phyloP scores from a whole-genome alignment of 2,888 invertebrate genomes.

The Xestobium rufovillosum region DNA sequence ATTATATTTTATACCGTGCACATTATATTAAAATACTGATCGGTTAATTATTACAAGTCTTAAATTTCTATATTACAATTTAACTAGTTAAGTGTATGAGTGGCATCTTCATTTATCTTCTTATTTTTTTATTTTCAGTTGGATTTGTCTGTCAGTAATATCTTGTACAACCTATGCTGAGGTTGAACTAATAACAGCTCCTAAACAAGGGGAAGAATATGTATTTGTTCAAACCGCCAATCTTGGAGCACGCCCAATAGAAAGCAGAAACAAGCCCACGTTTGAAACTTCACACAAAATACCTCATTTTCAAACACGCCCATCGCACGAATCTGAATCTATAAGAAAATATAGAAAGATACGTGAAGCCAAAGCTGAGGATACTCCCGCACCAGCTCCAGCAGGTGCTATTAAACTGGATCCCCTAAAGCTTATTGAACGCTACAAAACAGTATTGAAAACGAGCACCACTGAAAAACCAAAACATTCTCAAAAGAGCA shows the following conservation, averaged over 20 bases:
- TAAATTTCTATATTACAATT: too few species aligned
- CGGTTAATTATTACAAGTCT: too few species aligned
- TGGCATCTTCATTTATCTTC: too few species aligned
- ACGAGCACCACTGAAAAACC: conserved; percentile 26
- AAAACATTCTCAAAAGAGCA: conserved; percentile 37
- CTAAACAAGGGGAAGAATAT: conserved; percentile 59
- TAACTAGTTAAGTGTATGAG: too few species aligned
- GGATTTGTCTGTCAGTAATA: too few species aligned
- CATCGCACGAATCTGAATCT: conserved; percentile 18
- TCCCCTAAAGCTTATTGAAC: conserved; percentile 35
- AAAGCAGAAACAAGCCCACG: conserved; percentile 37
- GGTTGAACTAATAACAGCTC: conserved; percentile 49
- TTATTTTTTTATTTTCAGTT: too few species aligned
- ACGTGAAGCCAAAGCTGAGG: conserved; percentile 28
- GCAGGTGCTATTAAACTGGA: conserved; percentile 41
- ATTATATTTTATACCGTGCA: too few species aligned
- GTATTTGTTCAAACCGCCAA: conserved; percentile 51
- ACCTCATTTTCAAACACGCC: conserved; percentile 44
- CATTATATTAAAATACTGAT: too few species aligned
- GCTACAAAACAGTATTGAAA: conserved; percentile 34
- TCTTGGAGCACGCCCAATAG: conserved; percentile 35
- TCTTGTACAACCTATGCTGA: not conserved
- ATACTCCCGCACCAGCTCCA: conserved; percentile 36
- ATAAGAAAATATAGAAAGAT: conserved; percentile 27
- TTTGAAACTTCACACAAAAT: conserved; percentile 71